phyloP scores from a whole-genome alignment of 1,140 invertebrate genomes.

The Coenobita brevimanus region DNA sequence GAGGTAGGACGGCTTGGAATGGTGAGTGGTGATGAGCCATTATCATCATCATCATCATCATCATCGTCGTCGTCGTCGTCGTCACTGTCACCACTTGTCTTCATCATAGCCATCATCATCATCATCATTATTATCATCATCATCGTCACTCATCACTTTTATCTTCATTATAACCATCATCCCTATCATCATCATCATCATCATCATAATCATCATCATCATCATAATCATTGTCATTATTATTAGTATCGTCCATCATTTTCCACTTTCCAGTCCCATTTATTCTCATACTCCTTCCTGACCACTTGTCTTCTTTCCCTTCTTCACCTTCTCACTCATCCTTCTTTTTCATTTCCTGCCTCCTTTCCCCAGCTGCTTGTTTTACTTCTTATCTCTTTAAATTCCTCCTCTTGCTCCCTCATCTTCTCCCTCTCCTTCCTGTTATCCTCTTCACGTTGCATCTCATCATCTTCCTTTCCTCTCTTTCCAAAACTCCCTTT shows the following conservation, averaged over 20 bases:
- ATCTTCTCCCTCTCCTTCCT: not conserved
- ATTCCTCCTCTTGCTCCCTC: not conserved
- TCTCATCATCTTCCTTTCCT: not conserved
- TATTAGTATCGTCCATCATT: too few species aligned
- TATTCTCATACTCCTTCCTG: not conserved
- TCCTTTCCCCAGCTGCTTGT: not conserved
- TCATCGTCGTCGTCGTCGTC: too few species aligned
- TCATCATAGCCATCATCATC: not conserved
- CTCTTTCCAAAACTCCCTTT: not conserved
- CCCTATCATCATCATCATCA: too few species aligned
- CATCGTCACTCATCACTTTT: too few species aligned
- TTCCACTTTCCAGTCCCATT: not conserved
- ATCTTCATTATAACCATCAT: too few species aligned
- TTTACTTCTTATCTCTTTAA: not conserved
- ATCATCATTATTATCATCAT: not conserved
- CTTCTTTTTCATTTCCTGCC: not conserved
- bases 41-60: too few species aligned
- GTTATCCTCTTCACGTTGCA: not conserved
- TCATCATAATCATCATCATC: too few species aligned
- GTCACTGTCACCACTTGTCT: not conserved
- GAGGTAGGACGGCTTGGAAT: too few species aligned
- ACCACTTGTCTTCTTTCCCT: not conserved
- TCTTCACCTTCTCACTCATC: not conserved
- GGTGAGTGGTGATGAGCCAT: too few species aligned
- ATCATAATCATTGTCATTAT: too few species aligned